phyloP scores from a whole-genome alignment of 2,797 vertebrate genomes.

The Eurystomus glaucurus region DNA sequence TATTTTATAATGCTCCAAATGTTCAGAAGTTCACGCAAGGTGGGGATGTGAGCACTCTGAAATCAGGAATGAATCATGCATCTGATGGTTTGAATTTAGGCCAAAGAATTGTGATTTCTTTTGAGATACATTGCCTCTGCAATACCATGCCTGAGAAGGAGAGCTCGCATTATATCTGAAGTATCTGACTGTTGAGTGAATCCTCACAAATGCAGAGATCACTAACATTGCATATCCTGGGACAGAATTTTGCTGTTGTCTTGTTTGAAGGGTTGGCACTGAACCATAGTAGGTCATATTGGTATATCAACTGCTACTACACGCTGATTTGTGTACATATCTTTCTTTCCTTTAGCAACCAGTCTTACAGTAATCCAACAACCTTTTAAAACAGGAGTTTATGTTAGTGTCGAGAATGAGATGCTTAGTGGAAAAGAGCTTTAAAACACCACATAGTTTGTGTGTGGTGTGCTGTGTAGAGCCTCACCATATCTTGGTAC shows the following conservation, averaged over 20 bases:
- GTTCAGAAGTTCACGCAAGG: background rate
- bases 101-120: background rate
- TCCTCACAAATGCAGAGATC: background rate
- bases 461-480: background rate
- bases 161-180: background rate
- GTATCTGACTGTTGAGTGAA: background rate
- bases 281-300: fast-evolving
- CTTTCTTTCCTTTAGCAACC: background rate
- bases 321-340: background rate
- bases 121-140: background rate
- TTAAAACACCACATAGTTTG: background rate
- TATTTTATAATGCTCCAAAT: background rate
- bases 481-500: background rate
- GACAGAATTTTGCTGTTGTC: background rate
- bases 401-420: background rate
- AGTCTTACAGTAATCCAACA: background rate
- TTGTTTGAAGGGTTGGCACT: background rate
- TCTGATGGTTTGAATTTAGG: background rate
- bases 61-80: background rate
- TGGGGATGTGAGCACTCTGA: background rate
- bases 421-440: background rate
- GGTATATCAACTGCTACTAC: background rate
- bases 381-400: background rate
- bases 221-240: background rate
- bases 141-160: background rate